phyloP scores from a whole-genome alignment of 1,140 invertebrate genomes.

The Drosophila murphyi region DNA sequence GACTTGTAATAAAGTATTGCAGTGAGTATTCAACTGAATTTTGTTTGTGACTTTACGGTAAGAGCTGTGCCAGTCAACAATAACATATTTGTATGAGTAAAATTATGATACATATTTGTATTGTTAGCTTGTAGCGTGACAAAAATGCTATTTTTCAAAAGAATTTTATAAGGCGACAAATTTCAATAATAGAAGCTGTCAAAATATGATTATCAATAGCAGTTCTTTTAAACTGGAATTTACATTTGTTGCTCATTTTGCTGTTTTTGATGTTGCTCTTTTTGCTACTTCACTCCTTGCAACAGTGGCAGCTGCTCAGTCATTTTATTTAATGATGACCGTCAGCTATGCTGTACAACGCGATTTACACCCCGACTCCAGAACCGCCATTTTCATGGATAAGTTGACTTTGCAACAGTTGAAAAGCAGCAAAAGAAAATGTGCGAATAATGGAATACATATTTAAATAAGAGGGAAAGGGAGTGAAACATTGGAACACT shows the following conservation, averaged over 20 bases:
- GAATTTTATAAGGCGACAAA: slow-evolving; percentile 59
- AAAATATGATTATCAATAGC: slow-evolving; percentile 54
- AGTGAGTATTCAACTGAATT: slow-evolving; percentile 39
- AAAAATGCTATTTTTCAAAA: slow-evolving; percentile 41
- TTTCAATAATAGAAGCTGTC: slow-evolving; percentile 50
- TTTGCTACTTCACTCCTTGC: not conserved
- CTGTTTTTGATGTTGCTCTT: slow-evolving; percentile 34
- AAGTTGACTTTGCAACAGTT: slow-evolving; percentile 2
- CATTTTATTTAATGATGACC: slow-evolving; percentile 7
- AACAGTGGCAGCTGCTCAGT: slow-evolving; percentile 3
- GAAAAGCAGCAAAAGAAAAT: not conserved
- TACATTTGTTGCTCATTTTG: slow-evolving; percentile 3
- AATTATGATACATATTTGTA: slow-evolving; percentile 57
- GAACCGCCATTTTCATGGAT: not conserved
- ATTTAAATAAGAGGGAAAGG: not conserved
- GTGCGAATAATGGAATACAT: not conserved
- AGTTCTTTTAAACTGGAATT: slow-evolving; percentile 22
- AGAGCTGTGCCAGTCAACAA: slow-evolving; percentile 17
- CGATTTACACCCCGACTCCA: not conserved
- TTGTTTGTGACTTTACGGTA: slow-evolving; percentile 15
- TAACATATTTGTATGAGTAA: slow-evolving; percentile 36
- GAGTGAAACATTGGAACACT: not conserved
- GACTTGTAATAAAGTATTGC: slow-evolving; percentile 37
- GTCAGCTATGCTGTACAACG: slow-evolving; percentile 9
- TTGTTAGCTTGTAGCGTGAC: slow-evolving; percentile 34